These are phyloP conservation scores for Donacobius atricapilla DNA, from an alignment of 2,113 vertebrate species.

Conservation along the genomic window DNA sequence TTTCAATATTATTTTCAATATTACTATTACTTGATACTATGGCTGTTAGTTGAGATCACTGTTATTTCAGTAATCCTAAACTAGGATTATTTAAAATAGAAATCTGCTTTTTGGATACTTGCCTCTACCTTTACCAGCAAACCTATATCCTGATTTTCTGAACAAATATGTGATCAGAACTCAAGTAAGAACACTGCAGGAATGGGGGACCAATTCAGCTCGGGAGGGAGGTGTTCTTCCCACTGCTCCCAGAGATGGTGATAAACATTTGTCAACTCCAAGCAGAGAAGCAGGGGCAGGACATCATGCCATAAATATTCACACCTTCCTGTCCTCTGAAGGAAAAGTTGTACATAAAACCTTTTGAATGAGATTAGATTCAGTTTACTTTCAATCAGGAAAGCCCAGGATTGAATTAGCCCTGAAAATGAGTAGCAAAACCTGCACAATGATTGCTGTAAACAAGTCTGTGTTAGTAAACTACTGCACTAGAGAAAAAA, in stretches of 20 bases:
- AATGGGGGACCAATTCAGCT: background rate
- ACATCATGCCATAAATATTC: constrained; percentile 10
- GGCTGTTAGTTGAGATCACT: background rate
- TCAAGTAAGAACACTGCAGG: background rate
- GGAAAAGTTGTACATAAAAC: background rate
- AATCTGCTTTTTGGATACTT: background rate
- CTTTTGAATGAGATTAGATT: background rate
- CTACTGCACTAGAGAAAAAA: background rate
- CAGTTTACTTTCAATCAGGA: background rate
- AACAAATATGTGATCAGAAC: background rate
- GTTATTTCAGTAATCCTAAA: background rate
- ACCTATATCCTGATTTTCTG: background rate
- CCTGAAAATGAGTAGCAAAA: background rate
- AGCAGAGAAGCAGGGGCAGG: background rate
- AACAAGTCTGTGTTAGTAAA: background rate
- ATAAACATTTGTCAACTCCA: background rate
- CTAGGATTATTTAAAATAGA: background rate
- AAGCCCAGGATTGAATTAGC: background rate
- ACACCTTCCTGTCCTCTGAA: background rate
- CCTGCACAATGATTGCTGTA: background rate
- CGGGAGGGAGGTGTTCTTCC: background rate
- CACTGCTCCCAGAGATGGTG: background rate
- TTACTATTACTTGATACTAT: background rate
- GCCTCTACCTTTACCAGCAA: background rate
- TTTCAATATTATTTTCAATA: background rate